Conservation (phyloP, 1,140 invertebrate species). For the Drosophila novamexicana region DNA sequence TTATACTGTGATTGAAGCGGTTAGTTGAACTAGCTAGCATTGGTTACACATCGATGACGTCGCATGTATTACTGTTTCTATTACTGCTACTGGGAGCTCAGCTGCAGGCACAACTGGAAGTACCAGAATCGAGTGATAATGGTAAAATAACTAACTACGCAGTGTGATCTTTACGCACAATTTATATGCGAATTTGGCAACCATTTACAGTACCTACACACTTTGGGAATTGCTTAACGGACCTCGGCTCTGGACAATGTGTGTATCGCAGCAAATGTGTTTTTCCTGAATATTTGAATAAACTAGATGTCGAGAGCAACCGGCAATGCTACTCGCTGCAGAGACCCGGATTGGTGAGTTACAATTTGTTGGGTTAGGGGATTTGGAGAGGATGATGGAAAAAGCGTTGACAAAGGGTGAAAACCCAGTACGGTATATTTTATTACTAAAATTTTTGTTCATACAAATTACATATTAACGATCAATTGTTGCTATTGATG, state of each 20-base stretch:
- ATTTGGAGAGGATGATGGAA: neutral
- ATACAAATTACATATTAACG: too few species aligned
- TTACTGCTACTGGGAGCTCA: neutral
- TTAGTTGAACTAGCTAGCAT: constrained; percentile 15
- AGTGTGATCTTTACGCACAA: neutral
- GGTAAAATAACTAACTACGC: constrained; percentile 23
- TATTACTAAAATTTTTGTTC: too few species aligned
- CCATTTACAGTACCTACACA: constrained; percentile 33
- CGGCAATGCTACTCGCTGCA: constrained; percentile 52
- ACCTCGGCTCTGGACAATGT: constrained; percentile 51
- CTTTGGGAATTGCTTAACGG: constrained; percentile 53
- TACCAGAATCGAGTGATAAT: neutral
- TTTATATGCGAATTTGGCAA: neutral
- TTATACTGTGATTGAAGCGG: constrained; percentile 49
- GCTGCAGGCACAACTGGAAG: neutral
- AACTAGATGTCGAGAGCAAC: constrained; percentile 32
- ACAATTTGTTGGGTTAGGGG: neutral
- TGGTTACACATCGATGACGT: neutral
- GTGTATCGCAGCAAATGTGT: constrained; percentile 40
- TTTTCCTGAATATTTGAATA: constrained; percentile 41
- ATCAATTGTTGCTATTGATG: too few species aligned
- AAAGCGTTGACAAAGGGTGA: neutral
- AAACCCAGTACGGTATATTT: too few species aligned
- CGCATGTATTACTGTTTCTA: constrained; percentile 2
- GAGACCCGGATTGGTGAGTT: constrained; percentile 56